Base-by-base conservation (phyloP, 2,888 invertebrate species). In the Salticus scenicus region DNA sequence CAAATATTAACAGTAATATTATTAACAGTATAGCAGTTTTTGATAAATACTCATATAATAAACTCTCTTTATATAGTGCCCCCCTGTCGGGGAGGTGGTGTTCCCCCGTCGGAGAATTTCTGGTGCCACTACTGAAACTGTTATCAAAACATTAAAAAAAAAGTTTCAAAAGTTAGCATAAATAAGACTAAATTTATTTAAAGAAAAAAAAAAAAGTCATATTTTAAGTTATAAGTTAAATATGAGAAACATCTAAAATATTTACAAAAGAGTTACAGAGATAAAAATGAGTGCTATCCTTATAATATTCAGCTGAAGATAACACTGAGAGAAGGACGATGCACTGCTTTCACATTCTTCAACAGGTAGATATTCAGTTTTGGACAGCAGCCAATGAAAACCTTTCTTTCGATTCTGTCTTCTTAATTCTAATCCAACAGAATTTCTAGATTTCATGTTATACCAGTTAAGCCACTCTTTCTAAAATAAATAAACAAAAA, bases 351-450 rank as follows among this genome's bases (percentile, higher is more conserved):
- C n/a, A 41, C 72, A 70, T 14, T 24, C 20, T 28, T 80, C 71
- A 17, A 75, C 30, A 7, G 80, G 71, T 17, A 96, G 93, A 90
- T 93, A 93, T 85, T 93, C 92, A 12, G 96, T 96, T 91, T 95
- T 95, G 89, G 94, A 94, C 94, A 95, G 94, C 94, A 96, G 94
- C 96, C 96, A 97, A 89, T 94, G 94, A 90, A 94, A 95, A 0
- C 94, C 96, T 86, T 94, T 93, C 91, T 94, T 94, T 88, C 94
- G 93, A 0, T 94, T 94, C 90, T 94, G 94, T 47, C 92, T 93
- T 89, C 94, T 94, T 57, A 97, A 91, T 90, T 96, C 95, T 0
- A 94, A 93, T 0, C 96, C 96, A 2, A 97, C 94, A 69, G 93
- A 92, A 81, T 93, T 93, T 42, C 95, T 93, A 85, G 96, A 94